Base-by-base conservation (phyloP, 2,888 invertebrate species). In the Tiliacea aurago region DNA sequence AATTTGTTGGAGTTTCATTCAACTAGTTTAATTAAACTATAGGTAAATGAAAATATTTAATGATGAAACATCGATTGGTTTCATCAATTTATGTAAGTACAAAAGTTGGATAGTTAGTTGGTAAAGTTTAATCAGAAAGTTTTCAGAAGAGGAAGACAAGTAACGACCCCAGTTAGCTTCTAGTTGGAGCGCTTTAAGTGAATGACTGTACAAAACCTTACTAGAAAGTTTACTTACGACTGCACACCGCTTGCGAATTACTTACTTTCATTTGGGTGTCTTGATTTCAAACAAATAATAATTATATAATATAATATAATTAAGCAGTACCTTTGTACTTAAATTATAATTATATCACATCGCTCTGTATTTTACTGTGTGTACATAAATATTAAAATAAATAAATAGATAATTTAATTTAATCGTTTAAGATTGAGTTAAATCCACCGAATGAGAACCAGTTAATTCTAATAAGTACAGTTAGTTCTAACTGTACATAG, bases 161-260 rank as follows among this genome's bases (percentile, higher is more conserved):
- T 69, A 73, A 70, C 55, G 64, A 81, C 70, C 37, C 28, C 68
- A 72, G 59, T 67, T 70, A 69, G 58, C 43, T 67, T 56, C 55
- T 11, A 71, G 55, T 73, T 77, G 33, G n/a, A 73, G 15, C 45
- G 51, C 33, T 69, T 33, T 72, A 41, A 81, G 71, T 68, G 56
- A 73, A 47, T 70, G 76, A 63, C 59, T 73, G 67, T 66, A 69
- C 23, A 62, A 78, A 69, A 53, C 70, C 51, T 76, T 72, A 66
- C 70, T 70, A 69, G 37, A 62, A 73, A 68, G 45, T 76, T 66
- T 70, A 64, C 41, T 59, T 33, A 65, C 73, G 59, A 73, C 58
- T 75, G 76, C 64, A 62, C 68, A 56, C 33, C 5, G 53, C 23
- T 81, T 63, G 69, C 77, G 43, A 78, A 81, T 84, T 74, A 70